Evolutionary conservation across 2,797 vertebrate genomes (phyloP), one percentile per base, ranked within the genome.

Genomic region (Neosilurus mollespiculum): DNA sequence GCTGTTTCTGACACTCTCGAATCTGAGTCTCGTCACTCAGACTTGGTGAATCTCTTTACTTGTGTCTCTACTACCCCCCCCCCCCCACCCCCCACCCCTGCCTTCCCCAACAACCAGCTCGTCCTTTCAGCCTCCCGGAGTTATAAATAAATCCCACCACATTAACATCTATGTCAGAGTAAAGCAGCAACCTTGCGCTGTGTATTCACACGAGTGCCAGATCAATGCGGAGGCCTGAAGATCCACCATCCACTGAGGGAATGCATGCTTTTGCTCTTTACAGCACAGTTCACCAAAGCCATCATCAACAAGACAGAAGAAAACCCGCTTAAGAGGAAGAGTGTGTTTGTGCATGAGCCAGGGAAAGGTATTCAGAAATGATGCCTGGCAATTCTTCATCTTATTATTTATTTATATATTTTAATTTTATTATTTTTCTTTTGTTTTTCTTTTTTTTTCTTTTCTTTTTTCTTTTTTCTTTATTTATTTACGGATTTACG

Each of bases 21-120:
- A 90, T 87, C 90, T 92, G 88, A 92, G 91, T 90, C 81, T 86
- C 49, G 26, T 91, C 90, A 93, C 92, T 93, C 85, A 84, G 92
- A 90, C 92, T 83, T 86, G 92, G 89, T 92, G 92, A 92, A 91
- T 86, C 75, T 84, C 81, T 54, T 61, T 72, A 53, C 53, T 67
- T 54, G 65, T 43, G 67, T 59, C 53, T 43, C 54, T 43, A n/a
- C 34, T 43, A 56, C 66, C n/a, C 58, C n/a, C 30, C n/a, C n/a
- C n/a, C n/a, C n/a, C n/a, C n/a, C n/a, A n/a, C n/a, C n/a, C n/a
- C n/a, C n/a, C n/a, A n/a, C 34, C 37, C 56, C 11, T 16, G 15
- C 54, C 14, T 1, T 14, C 54, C 69, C 30, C 30, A 43, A 37
- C 73, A n/a, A n/a, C 73, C 66, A 66, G 51, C 43, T n/a, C 73